phyloP scores from a whole-genome alignment of 2,888 invertebrate genomes.

The Monochamus alternatus region DNA sequence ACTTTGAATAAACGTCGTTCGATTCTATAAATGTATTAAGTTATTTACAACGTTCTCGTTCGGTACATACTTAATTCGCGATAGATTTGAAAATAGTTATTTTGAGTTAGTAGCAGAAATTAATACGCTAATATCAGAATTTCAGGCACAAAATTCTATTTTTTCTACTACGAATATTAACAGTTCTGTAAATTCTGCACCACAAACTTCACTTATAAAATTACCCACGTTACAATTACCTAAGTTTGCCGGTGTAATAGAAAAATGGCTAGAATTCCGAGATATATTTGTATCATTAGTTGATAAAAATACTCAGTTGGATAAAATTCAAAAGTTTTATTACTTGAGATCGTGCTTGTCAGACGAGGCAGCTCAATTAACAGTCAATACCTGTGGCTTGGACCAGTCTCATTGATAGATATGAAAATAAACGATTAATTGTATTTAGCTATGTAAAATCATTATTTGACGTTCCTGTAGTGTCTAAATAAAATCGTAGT shows the following conservation, averaged over 20 bases:
- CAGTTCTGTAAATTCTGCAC: too few relatives aligned
- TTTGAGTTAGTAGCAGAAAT: conserved; percentile 4
- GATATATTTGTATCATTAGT: conserved; percentile 13
- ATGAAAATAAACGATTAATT: conserved; percentile 24
- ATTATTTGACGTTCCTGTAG: conserved; percentile 10
- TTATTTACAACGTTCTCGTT: too few relatives aligned
- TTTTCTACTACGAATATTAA: background rate
- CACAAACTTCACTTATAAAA: background rate
- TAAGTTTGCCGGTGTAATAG: background rate
- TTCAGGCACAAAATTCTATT: background rate
- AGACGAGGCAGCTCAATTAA: conserved; percentile 13
- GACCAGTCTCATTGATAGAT: conserved; percentile 14
- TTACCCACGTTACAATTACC: conserved; percentile 9
- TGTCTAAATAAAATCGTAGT: background rate
- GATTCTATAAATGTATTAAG: too few relatives aligned
- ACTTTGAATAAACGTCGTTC: too few relatives aligned
- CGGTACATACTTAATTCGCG: too few relatives aligned
- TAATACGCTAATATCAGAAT: background rate
- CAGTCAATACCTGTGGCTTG: conserved; percentile 25
- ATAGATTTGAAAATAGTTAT: background rate
- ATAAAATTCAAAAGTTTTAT: conserved; percentile 27
- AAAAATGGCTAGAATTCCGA: conserved; percentile 18
- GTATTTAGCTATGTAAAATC: conserved; percentile 29
- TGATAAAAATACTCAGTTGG: background rate
- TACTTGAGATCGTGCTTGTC: conserved; percentile 13